Evolutionary conservation across 2,888 invertebrate species (phyloP).

Genomic region (Pachydiplax longipennis): DNA sequence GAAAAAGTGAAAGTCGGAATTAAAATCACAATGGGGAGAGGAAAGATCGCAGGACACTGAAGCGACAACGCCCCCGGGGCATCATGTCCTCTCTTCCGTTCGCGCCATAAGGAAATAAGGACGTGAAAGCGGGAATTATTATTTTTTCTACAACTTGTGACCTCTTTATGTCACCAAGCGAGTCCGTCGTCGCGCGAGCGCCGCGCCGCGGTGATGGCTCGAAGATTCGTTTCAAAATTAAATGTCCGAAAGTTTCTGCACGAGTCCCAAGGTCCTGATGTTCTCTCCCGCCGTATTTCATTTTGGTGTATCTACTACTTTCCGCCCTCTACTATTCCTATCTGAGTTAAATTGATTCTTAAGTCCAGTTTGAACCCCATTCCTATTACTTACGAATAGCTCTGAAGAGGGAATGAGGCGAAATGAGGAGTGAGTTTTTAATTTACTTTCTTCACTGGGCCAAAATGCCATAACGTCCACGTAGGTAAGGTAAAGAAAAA

Average conservation of each 20-base stretch:
- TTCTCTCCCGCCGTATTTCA: not conserved
- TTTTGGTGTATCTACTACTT: not conserved
- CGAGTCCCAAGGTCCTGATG: not conserved
- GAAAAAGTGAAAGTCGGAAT: not conserved
- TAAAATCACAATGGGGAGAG: not conserved
- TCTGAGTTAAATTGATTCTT: not conserved
- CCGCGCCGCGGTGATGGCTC: not conserved
- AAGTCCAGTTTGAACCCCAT: no score
- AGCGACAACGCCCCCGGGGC: not conserved
- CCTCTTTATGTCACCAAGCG: not conserved
- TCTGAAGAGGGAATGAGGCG: no score
- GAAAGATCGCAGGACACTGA: not conserved
- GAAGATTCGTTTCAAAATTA: not conserved
- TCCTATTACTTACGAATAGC: no score
- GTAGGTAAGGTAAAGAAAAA: no score
- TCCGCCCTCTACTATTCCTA: not conserved
- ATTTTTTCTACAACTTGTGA: not conserved
- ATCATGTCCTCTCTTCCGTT: not conserved
- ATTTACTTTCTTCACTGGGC: no score
- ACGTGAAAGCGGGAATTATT: not conserved
- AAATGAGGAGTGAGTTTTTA: no score
- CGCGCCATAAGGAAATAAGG: not conserved
- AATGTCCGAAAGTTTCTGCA: not conserved
- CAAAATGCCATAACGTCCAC: no score
- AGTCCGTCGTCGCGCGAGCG: not conserved